Base-by-base conservation (phyloP, 2,888 invertebrate genomes). In the Macropis europaea region DNA sequence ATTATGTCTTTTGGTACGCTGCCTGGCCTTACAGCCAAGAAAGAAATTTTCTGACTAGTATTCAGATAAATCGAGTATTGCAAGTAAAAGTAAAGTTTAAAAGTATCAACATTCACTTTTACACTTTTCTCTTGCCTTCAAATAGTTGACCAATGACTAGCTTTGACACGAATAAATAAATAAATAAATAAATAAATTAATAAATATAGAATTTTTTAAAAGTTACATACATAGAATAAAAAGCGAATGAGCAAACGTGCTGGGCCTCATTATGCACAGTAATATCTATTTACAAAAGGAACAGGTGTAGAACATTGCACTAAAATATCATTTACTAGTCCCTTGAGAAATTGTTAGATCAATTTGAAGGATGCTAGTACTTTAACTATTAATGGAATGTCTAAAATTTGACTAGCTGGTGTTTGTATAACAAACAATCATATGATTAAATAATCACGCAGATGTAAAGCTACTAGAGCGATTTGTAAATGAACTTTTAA, bases 291-390 rank as follows among this genome's bases (percentile, higher is more conserved):
- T 73, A 73, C 80, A 84, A 74, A 77, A 75, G 79, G 67, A 82
- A 83, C 61, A 57, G 76, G 56, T 77, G 67, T 74, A 82, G 76
- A 82, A 84, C 82, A 88, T 88, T 88, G 88, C 88, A 88, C 88
- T 84, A 81, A 64, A 79, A 83, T 80, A 72, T 77, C 53, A 54
- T 72, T 79, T 82, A 74, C 76, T 79, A 82, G 79, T 79, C 64
- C 13, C 32, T 54, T 53, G 45, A 38, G 66, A 81, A 73, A 73
- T 77, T 72, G 64, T 28, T 69, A 57, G 52, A 54, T 73, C 7
- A 50, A 53, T 59, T 52, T 11, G 45, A 68, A 73, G 30, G 36
- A 72, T 40, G 32, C 38, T 47, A 69, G 42, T 67, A 42, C 15
- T 66, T 56, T 71, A 56, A 69, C 43, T 34, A 57, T 60, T 68